Evolutionary conservation across 2,888 invertebrate species (phyloP).

Genomic region (Koerneria pararmatus): DNA sequence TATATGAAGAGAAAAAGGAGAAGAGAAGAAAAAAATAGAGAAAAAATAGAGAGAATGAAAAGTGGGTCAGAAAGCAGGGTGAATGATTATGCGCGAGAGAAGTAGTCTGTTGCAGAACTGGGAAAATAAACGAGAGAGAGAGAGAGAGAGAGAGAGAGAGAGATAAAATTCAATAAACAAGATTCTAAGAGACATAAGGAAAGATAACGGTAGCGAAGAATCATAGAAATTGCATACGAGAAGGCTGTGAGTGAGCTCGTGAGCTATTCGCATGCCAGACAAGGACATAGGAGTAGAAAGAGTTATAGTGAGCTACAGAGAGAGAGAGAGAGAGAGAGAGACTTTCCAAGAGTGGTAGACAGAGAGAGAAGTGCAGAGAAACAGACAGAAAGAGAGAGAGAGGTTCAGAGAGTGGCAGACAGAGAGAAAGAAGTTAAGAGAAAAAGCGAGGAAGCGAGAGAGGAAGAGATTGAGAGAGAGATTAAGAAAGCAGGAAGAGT

Average conservation of each 20-base stretch:
- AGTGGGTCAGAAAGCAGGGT: not conserved
- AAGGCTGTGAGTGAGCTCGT: not conserved
- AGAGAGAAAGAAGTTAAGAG: not conserved
- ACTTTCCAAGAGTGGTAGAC: not conserved
- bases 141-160: not conserved
- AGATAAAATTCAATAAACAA: too few species aligned
- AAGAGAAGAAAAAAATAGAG: not conserved
- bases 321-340: not conserved
- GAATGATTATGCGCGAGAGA: not conserved
- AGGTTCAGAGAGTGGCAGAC: not conserved
- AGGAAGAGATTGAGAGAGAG: not conserved
- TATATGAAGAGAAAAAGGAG: not conserved
- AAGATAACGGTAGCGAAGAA: too few species aligned
- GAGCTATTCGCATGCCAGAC: not conserved
- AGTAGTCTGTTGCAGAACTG: conserved; percentile 1
- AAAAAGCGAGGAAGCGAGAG: not conserved
- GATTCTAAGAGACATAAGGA: too few species aligned
- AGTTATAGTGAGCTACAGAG: conserved; percentile 6
- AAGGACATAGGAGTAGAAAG: conserved; percentile 3
- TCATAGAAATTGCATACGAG: too few species aligned
- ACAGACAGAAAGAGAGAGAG: conserved; percentile 3
- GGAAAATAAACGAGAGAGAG: not conserved
- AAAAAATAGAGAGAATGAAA: not conserved
- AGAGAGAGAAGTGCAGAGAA: not conserved
- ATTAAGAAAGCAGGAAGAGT: not conserved